A percentile compares a stretch with the other conserved stretches of the same genome.
Conservation (phyloP, 2,113 vertebrate genomes). For the Scomber scombrus region DNA sequence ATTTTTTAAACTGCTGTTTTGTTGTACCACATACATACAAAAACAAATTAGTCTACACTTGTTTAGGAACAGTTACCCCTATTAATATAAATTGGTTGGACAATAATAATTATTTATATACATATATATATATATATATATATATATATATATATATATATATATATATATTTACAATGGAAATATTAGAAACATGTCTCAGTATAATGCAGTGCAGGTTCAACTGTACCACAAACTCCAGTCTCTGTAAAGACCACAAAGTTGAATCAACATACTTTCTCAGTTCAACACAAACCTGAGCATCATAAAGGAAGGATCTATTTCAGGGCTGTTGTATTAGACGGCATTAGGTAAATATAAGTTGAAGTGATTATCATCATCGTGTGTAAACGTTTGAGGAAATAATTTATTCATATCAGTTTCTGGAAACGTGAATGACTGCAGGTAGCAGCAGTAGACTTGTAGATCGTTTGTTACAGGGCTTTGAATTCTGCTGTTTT, state of each 20-base stretch:
- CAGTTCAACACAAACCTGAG: not conserved
- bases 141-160: too few species aligned
- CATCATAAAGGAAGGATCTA: not conserved
- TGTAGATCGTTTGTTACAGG: not conserved
- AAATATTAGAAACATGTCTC: not conserved
- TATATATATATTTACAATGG: too few species aligned
- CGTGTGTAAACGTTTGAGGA: not conserved
- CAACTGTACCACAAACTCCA: not conserved
- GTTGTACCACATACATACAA: not conserved
- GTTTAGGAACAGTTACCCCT: not conserved
- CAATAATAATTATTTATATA: not conserved
- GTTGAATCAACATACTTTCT: not conserved
- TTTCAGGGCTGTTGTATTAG: not conserved
- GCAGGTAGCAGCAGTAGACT: not conserved
- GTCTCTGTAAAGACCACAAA: not conserved
- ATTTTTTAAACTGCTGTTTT: not conserved
- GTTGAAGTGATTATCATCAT: not conserved
- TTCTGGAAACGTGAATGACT: slow-evolving; percentile 3
- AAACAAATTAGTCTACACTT: not conserved
- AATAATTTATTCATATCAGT: not conserved
- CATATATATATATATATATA: too few species aligned
- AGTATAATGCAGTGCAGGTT: not conserved
- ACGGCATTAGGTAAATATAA: not conserved
- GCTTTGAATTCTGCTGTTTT: not conserved
- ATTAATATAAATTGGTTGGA: not conserved